phyloP scores from a whole-genome alignment of 2,797 vertebrate species.

The Chelon auratus region DNA sequence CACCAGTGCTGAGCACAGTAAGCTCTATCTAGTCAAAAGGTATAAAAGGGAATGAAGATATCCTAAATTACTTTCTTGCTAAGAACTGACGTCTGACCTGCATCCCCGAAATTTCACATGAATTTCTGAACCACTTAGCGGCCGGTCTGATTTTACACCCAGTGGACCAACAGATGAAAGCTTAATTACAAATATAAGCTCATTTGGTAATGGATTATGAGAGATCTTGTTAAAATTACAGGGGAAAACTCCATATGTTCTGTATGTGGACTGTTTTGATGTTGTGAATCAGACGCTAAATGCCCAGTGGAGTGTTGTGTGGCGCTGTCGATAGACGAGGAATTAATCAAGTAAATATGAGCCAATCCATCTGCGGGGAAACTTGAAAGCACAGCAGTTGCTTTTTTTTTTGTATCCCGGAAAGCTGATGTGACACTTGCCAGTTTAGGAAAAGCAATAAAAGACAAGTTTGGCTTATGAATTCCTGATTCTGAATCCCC shows the following conservation, averaged over 20 bases:
- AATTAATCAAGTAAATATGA: conserved; percentile 53
- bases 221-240: conserved; percentile 22
- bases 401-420: conserved; percentile 47
- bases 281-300: conserved; percentile 50
- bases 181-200: conserved; percentile 52
- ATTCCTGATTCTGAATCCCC: conserved; percentile 69
- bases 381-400: conserved; percentile 57
- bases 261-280: conserved; percentile 47
- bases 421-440: conserved; percentile 66
- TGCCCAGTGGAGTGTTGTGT: conserved; percentile 59
- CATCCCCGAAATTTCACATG: conserved; percentile 56
- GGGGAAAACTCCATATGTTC: conserved; percentile 24
- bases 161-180: conserved; percentile 72
- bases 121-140: conserved; percentile 74
- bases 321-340: conserved; percentile 38
- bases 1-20: conserved; percentile 26
- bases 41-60: conserved; percentile 48
- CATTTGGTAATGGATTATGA: conserved; percentile 49
- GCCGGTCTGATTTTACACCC: conserved; percentile 75
- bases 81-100: conserved; percentile 54
- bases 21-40: conserved; percentile 36
- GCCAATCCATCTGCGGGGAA: conserved; percentile 26
- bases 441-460: conserved; percentile 93
- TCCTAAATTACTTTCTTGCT: conserved; percentile 28
- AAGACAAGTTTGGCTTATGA: conserved; percentile 83